Percentiles rank a stretch among this genome's conserved stretches.
Evolutionary conservation across 1,140 invertebrate species (phyloP).

Genomic region (Drosophila parabipectinata): DNA sequence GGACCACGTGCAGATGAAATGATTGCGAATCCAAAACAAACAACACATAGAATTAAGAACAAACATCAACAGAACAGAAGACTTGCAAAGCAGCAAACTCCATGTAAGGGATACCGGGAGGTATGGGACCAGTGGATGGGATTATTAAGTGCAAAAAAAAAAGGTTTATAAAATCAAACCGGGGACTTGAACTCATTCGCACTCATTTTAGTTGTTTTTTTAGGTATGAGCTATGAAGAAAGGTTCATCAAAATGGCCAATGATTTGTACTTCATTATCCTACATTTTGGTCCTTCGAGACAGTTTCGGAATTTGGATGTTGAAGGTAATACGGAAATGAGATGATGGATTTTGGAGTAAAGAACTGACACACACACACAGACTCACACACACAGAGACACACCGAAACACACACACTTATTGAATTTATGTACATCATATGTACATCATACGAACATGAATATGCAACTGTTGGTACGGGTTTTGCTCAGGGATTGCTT

Average conservation of each 20-base stretch:
- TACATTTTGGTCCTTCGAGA: background rate
- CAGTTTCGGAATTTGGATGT: background rate
- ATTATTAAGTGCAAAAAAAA: background rate
- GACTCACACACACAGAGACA: background rate
- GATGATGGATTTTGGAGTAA: background rate
- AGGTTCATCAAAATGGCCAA: background rate
- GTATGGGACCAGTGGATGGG: slow-evolving; percentile 3
- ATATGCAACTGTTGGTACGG: slow-evolving; percentile 39
- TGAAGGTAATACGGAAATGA: background rate
- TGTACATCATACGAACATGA: slow-evolving; percentile 44
- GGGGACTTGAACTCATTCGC: background rate
- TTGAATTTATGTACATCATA: slow-evolving; percentile 16
- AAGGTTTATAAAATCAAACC: background rate
- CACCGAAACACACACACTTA: slow-evolving; percentile 24
- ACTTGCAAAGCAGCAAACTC: slow-evolving; percentile 48
- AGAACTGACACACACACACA: background rate
- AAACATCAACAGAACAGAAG: slow-evolving; percentile 43
- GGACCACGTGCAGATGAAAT: background rate
- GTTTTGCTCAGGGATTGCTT: slow-evolving; percentile 2
- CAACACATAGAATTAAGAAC: slow-evolving; percentile 45
- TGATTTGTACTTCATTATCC: background rate
- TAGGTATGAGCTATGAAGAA: background rate
- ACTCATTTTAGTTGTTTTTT: too few relatives aligned
- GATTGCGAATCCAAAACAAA: slow-evolving; percentile 9
- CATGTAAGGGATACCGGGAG: slow-evolving; percentile 10